A percentile compares a stretch with the other conserved stretches of the same genome.
phyloP scores from a whole-genome alignment of 2,113 vertebrate species.

The Galemys pyrenaicus region DNA sequence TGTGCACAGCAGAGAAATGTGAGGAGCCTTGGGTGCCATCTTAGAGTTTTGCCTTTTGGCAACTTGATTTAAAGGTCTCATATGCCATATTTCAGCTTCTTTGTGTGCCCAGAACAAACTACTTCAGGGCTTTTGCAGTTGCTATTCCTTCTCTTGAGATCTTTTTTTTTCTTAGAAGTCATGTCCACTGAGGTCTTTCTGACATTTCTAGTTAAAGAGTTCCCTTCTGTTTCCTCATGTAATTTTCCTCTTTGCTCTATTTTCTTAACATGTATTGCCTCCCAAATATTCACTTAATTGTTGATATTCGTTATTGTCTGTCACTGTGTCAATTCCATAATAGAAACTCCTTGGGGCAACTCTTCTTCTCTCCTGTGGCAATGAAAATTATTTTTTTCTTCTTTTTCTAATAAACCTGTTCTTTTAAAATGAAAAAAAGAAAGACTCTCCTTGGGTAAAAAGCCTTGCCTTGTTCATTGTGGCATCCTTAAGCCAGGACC shows the following conservation, averaged over 20 bases:
- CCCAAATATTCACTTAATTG: background rate
- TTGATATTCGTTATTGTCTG: background rate
- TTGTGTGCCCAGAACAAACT: background rate
- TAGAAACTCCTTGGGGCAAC: no score
- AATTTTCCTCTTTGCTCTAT: background rate
- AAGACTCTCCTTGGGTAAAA: background rate
- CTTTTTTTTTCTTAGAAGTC: background rate
- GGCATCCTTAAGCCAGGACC: background rate
- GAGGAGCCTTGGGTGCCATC: background rate
- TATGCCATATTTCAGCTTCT: background rate
- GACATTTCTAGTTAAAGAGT: background rate
- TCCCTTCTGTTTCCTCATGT: background rate
- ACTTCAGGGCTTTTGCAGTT: background rate
- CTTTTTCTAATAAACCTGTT: no score
- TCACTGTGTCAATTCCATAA: no score
- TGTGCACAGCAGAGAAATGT: accelerated
- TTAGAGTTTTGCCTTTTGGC: background rate
- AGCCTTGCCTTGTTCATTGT: background rate
- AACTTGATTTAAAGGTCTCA: background rate
- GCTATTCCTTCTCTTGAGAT: background rate
- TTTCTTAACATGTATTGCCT: background rate
- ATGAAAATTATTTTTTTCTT: no score
- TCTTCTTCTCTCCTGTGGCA: no score
- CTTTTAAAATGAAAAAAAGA: no score
- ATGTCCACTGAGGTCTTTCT: background rate